Percentiles rank a stretch among this genome's conserved stretches.
phyloP scores from a whole-genome alignment of 2,888 invertebrate species.

The Cryptocephalus primarius region DNA sequence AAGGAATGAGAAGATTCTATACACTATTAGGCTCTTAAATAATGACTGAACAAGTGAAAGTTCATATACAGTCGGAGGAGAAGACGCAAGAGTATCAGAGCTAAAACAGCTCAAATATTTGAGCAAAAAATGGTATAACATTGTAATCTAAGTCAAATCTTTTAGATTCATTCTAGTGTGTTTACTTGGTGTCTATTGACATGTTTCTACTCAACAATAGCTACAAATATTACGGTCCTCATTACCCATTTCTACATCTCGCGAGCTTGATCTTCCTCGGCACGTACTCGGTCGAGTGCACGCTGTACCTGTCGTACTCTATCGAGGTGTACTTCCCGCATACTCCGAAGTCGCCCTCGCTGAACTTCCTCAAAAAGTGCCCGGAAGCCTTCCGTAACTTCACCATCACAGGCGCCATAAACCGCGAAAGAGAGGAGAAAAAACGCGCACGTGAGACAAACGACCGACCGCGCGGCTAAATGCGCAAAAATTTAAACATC shows the following conservation, averaged over 20 bases:
- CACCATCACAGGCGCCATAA: conserved; percentile 4
- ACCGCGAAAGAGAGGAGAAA: neutral
- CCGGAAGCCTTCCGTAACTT: conserved; percentile 2
- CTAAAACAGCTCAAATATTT: too few relatives aligned
- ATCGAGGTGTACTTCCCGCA: neutral
- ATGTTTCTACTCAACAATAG: neutral
- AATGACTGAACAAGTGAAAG: too few relatives aligned
- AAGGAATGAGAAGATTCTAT: too few relatives aligned
- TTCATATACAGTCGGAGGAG: too few relatives aligned
- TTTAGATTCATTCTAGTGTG: too few relatives aligned
- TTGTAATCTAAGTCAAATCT: too few relatives aligned
- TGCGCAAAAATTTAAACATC: neutral
- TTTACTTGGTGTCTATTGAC: too few relatives aligned
- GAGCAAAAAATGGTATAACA: too few relatives aligned
- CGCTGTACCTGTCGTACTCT: neutral
- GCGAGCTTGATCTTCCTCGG: too few relatives aligned
- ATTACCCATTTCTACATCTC: neutral
- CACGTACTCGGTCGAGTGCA: too few relatives aligned
- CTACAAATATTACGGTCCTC: neutral
- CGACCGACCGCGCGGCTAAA: neutral
- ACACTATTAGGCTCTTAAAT: too few relatives aligned
- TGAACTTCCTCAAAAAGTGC: conserved; percentile 1
- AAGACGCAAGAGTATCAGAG: too few relatives aligned
- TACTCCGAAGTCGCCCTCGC: neutral
- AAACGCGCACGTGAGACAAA: conserved; percentile 1